Evolutionary conservation across 2,888 invertebrate species (phyloP), one percentile per base, ranked within the genome.

Genomic region (Aspidiotus rigidus): DNA sequence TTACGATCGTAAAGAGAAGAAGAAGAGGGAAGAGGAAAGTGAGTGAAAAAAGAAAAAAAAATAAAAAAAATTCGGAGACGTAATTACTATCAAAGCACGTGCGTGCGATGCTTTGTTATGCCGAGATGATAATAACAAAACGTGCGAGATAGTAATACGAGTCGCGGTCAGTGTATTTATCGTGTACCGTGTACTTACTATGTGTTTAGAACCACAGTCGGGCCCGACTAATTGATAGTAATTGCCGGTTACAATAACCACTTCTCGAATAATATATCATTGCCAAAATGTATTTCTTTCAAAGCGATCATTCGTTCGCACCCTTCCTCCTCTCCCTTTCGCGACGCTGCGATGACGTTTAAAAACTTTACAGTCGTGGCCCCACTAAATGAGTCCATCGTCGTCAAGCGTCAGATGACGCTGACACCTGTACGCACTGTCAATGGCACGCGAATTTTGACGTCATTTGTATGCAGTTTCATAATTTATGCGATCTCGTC

Each of bases 191-290:
- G n/a, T 49, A 49, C 10, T 15, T 56, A 16, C 13, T 15, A 16
- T 28, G 59, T 59, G 59, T 59, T 59, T 16, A 57, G 57, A 9
- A 28, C 54, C 40, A 59, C 28, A 28, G 56, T 44, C 66, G 17
- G 57, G 60, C 44, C 49, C 44, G 49, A 60, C 67, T 67, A 67
- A 67, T 67, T 67, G 60, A 67, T 49, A 15, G 67, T 67, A 67
- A 67, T 67, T 67, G 67, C 67, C 59, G 44, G 44, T 60, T 16
- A 49, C 49, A 41, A 59, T 42, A 59, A 59, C 67, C 60, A 60
- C 60, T 67, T 53, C 60, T 60, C 17, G 44, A n/a, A 53, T 49
- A 13, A 67, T 67, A 53, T 53, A 67, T 67, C 67, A 59, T 67
- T 67, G 67, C 67, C 67, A 67, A 67, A 67, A 67, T 49, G 49